A percentile compares a stretch with the other conserved stretches of the same genome.
phyloP scores from a whole-genome alignment of 2,888 invertebrate species.

The Caenorhabditis macrosperma region DNA sequence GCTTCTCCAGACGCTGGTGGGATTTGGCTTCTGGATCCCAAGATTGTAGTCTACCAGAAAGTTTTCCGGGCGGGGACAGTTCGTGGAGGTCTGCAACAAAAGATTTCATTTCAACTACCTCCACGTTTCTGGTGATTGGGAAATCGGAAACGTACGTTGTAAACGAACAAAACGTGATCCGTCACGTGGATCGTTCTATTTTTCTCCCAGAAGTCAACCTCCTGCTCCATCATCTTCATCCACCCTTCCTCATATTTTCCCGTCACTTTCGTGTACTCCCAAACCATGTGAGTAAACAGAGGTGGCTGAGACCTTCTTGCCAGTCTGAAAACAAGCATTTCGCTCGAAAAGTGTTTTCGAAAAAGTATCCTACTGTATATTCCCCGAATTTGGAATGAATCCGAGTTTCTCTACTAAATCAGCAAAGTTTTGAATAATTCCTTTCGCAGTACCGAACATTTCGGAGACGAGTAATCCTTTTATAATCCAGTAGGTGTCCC shows the following conservation, averaged over 20 bases:
- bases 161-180: conserved; percentile 35
- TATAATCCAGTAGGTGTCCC: conserved; percentile 96
- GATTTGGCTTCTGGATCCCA: conserved; percentile 56
- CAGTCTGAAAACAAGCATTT: conserved; percentile 67
- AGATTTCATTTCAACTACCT: no score
- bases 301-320: conserved; percentile 82
- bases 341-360: no score
- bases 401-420: conserved; percentile 86
- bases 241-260: conserved; percentile 75
- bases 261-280: conserved; percentile 86
- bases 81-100: conserved; percentile 63
- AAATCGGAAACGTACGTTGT: conserved; percentile 16
- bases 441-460: conserved; percentile 87
- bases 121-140: no score
- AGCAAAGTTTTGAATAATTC: conserved; percentile 90
- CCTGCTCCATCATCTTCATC: conserved; percentile 80
- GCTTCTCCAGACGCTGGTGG: conserved; percentile 63
- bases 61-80: conserved; percentile 77
- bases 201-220: conserved; percentile 88
- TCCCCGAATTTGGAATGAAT: conserved; percentile 89
- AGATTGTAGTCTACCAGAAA: conserved; percentile 69
- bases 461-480: conserved; percentile 88
- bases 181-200: conserved; percentile 82
- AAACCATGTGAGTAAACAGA: conserved; percentile 85
- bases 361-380: conserved; percentile 90